A percentile compares a stretch with the other conserved stretches of the same genome.
These are phyloP conservation scores for Anguilla pacifica DNA, from an alignment of 2,797 vertebrate species.

Conservation along the genomic window DNA sequence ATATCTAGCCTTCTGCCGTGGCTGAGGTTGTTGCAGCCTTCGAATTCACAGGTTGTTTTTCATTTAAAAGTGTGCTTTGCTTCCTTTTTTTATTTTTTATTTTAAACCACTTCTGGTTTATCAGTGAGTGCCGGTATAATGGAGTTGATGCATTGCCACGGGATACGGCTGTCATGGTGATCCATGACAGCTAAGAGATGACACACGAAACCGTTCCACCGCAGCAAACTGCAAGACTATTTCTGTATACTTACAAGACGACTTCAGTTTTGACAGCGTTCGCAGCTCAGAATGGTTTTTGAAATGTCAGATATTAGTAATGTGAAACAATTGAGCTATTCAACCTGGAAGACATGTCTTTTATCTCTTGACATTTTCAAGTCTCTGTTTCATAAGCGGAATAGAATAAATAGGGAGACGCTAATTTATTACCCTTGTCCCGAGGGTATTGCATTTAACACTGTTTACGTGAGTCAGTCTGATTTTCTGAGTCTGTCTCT, in stretches of 20 bases:
- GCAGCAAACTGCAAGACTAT: not conserved
- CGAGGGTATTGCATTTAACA: not conserved
- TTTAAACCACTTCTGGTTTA: not conserved
- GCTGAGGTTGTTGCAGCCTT: not conserved
- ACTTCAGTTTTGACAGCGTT: not conserved
- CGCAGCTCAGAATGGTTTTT: not conserved
- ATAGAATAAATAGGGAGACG: not conserved
- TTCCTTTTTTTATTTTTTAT: not conserved
- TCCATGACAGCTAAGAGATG: not conserved
- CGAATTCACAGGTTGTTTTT: not conserved
- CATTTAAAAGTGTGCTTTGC: not conserved
- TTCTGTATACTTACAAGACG: not conserved
- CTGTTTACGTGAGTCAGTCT: not conserved
- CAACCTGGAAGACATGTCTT: not conserved
- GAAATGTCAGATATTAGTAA: constrained; percentile 5
- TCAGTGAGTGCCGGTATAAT: not conserved
- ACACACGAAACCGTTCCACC: not conserved
- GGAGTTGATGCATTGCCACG: not conserved
- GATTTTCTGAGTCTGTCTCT: not conserved
- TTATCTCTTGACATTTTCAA: constrained; percentile 12
- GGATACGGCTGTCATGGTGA: not conserved
- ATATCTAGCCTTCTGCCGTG: not conserved
- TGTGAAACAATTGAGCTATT: not conserved
- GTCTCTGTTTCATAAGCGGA: not conserved
- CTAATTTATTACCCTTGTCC: not conserved